phyloP scores from a whole-genome alignment of 2,113 vertebrate genomes.

The Piprites chloris region DNA sequence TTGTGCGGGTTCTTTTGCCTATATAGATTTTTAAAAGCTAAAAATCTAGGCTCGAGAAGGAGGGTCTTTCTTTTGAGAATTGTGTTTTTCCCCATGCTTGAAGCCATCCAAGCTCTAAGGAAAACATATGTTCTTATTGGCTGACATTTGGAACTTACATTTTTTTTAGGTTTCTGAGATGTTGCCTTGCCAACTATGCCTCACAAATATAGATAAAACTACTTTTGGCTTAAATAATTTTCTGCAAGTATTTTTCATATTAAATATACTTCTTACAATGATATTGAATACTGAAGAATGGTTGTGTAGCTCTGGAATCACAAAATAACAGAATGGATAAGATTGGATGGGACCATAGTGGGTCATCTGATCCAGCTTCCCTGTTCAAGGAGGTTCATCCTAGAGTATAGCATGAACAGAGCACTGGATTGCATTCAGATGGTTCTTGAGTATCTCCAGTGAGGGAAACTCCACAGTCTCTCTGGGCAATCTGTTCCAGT shows the following conservation, averaged over 20 bases:
- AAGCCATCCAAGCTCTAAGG: background rate
- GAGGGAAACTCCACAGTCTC: background rate
- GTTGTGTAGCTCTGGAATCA: background rate
- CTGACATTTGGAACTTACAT: background rate
- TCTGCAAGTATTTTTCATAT: background rate
- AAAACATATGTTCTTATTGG: background rate
- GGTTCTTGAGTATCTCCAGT: background rate
- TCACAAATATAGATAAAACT: background rate
- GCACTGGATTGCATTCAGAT: background rate
- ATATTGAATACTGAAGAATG: background rate
- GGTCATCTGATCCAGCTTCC: background rate
- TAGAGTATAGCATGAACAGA: background rate
- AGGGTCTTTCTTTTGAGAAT: background rate
- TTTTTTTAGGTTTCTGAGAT: background rate
- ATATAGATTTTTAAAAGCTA: background rate
- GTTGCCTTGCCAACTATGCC: background rate
- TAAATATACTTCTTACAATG: background rate
- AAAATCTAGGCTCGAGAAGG: background rate
- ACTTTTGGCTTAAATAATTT: background rate
- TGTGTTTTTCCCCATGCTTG: background rate
- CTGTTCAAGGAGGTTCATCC: background rate
- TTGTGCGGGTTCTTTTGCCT: background rate
- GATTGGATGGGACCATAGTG: background rate
- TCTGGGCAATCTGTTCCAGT: background rate
- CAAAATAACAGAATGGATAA: background rate